Conservation (phyloP, 2,113 vertebrate genomes). For the Diphyllodes magnificus region DNA sequence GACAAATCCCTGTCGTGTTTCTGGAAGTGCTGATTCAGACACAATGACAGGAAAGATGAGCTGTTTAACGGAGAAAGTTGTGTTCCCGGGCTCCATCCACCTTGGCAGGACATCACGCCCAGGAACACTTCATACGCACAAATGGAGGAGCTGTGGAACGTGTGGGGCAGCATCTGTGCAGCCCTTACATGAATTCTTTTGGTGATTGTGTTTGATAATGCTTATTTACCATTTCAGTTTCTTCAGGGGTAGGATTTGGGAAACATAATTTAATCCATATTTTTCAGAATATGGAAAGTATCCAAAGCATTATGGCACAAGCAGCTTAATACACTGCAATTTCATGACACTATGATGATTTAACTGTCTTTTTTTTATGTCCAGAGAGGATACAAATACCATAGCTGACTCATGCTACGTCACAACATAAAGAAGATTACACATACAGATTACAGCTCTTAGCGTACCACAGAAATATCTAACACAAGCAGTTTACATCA, state of each 20-base stretch:
- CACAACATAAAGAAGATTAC: conserved; percentile 7
- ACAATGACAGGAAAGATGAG: not conserved
- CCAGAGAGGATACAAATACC: not conserved
- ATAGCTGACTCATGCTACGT: not conserved
- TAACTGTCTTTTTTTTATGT: not conserved
- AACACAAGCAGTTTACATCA: not conserved
- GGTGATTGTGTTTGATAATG: not conserved
- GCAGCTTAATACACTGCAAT: not conserved
- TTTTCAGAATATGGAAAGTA: not conserved
- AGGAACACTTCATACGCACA: not conserved
- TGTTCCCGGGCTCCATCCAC: not conserved
- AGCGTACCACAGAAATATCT: not conserved
- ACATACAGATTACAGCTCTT: not conserved
- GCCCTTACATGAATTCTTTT: fast-evolving
- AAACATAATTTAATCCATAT: not conserved
- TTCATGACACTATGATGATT: not conserved
- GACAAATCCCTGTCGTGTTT: not conserved
- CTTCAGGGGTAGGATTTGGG: not conserved
- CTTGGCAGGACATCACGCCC: fast-evolving
- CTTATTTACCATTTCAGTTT: not conserved
- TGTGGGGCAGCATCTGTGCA: not conserved
- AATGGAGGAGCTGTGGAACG: not conserved
- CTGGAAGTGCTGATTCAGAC: not conserved
- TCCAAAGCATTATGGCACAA: not conserved
- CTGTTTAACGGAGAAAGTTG: not conserved